A percentile compares a stretch with the other conserved stretches of the same genome.
Conservation (phyloP, 2,113 vertebrate species). For the Ophthalmolycus amberensis region DNA sequence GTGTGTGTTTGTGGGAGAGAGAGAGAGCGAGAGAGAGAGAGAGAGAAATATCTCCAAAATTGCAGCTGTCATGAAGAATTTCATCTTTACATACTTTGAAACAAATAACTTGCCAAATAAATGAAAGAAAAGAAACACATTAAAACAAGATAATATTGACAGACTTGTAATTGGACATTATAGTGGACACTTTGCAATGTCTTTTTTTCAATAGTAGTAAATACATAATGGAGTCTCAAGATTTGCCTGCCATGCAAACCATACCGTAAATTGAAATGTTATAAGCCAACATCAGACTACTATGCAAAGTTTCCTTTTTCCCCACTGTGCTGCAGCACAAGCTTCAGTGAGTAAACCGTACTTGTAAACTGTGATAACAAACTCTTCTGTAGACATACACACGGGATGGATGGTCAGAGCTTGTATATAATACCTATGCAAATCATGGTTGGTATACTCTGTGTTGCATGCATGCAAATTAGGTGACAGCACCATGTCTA, state of each 20-base stretch:
- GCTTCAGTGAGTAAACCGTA: too few relatives aligned
- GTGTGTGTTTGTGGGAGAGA: too few relatives aligned
- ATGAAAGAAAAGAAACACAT: not conserved
- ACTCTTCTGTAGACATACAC: conserved; percentile 7
- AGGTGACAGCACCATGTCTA: not conserved
- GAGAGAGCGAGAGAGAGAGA: not conserved
- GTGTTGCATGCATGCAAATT: conserved; percentile 1
- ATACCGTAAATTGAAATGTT: not conserved
- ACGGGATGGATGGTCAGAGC: conserved; percentile 7
- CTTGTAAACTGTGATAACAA: conserved; percentile 10
- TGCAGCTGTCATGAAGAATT: not conserved
- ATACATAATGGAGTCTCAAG: not conserved
- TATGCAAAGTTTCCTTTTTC: not conserved
- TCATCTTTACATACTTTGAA: not conserved
- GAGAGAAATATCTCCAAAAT: conserved; percentile 5
- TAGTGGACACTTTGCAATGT: conserved; percentile 2
- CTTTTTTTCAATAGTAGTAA: not conserved
- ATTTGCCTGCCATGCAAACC: not conserved
- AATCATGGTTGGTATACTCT: not conserved
- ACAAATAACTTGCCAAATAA: not conserved
- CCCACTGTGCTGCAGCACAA: not conserved
- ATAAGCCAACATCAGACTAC: not conserved
- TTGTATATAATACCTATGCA: not conserved
- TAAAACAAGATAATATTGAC: not conserved
- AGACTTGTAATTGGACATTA: conserved; percentile 6